Evolutionary conservation across 64 coral and sea anemone genomes (phyloP).

Genomic region (Montipora efflorescens): DNA sequence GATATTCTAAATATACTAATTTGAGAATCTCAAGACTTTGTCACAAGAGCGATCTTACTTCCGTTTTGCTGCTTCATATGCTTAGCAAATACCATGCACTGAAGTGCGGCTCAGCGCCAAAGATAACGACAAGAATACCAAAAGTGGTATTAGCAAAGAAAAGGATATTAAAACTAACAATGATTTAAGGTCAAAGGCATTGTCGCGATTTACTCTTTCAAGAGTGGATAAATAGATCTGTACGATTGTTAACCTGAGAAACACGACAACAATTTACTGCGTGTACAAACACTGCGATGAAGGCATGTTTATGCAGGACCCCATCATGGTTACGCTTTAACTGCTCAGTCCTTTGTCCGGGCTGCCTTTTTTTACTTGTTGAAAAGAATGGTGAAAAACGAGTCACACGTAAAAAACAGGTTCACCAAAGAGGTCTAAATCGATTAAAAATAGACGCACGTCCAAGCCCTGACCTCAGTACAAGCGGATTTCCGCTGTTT

Average conservation of each 20-base stretch:
- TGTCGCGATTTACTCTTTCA: neutral
- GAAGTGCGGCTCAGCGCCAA: neutral
- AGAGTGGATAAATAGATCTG: neutral
- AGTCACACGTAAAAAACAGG: too few species aligned
- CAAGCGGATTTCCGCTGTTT: too few species aligned
- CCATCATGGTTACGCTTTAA: too few species aligned
- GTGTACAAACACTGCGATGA: neutral
- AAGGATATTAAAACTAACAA: neutral
- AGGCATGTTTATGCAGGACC: neutral
- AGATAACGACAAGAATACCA: neutral
- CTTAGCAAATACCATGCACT: neutral
- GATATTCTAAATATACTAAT: too few species aligned
- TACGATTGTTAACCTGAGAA: neutral
- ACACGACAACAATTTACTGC: slow-evolving; percentile 14
- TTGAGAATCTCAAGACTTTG: too few species aligned
- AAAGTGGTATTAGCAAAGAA: neutral
- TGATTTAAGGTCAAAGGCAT: neutral
- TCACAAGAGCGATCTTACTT: neutral
- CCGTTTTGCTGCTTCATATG: neutral
- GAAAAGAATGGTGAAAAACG: neutral
- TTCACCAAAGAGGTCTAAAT: too few species aligned
- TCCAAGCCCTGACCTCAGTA: too few species aligned
- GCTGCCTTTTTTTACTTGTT: too few species aligned
- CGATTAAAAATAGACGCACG: too few species aligned
- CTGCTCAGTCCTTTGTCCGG: too few species aligned